These are phyloP conservation scores for Diachasmimorpha longicaudata DNA, from an alignment of 1,140 invertebrate genomes.

Conservation along the genomic window DNA sequence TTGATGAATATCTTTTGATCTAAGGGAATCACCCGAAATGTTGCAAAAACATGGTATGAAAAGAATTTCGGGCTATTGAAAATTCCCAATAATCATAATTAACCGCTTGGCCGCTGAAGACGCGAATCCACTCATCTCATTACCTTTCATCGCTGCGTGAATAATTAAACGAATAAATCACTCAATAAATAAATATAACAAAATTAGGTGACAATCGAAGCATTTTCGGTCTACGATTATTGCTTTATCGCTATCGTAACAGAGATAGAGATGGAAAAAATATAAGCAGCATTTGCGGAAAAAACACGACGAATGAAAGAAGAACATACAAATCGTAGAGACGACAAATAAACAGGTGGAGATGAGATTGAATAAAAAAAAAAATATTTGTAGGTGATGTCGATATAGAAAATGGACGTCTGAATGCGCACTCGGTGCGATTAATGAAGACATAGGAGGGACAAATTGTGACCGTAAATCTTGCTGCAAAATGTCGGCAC, in stretches of 20 bases:
- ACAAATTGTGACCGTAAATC: slow-evolving; percentile 7
- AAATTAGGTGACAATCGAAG: neutral
- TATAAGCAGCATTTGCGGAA: neutral
- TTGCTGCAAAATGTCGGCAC: neutral
- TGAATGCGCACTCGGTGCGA: neutral
- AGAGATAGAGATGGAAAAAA: slow-evolving; percentile 3
- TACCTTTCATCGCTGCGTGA: neutral
- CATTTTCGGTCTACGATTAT: neutral
- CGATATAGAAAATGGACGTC: neutral
- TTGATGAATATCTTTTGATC: too few relatives aligned
- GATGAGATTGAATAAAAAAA: neutral
- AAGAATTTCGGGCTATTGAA: too few relatives aligned
- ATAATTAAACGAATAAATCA: neutral
- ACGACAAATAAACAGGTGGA: neutral
- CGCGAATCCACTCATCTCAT: neutral
- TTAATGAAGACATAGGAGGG: neutral
- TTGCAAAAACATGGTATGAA: too few relatives aligned
- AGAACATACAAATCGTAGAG: neutral
- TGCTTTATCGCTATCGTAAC: neutral
- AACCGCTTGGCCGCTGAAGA: too few relatives aligned
- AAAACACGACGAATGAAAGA: neutral
- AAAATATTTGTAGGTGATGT: neutral
- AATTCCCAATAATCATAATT: too few relatives aligned
- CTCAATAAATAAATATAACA: neutral
- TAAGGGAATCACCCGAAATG: too few relatives aligned